Percentiles rank a stretch among this genome's conserved stretches.
These are phyloP conservation scores for Dasypus novemcinctus DNA, from an alignment of 2,113 vertebrate species.

Conservation along the genomic window DNA sequence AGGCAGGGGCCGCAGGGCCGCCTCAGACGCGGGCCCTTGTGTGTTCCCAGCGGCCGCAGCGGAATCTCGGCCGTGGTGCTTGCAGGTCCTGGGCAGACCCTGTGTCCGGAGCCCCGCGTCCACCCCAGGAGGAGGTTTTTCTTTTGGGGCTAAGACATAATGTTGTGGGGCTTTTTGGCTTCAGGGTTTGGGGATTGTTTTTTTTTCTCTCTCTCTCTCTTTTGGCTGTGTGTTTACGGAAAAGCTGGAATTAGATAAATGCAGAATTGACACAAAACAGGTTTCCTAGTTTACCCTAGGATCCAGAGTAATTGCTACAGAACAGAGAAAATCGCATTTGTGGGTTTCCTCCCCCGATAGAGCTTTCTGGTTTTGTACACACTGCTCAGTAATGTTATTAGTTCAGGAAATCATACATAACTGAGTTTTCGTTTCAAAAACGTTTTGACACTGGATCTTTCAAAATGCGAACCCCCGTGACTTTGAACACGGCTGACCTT, in stretches of 20 bases:
- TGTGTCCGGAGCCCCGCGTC: too few relatives aligned
- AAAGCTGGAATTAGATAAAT: conserved; percentile 50
- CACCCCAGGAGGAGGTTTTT: not conserved
- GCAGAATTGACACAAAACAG: not conserved
- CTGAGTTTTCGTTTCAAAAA: conserved; percentile 45
- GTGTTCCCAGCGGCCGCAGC: not conserved
- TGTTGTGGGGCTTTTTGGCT: not conserved
- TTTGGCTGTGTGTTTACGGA: not conserved
- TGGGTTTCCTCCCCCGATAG: not conserved
- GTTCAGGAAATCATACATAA: conserved; percentile 57
- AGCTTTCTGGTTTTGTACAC: conserved; percentile 2
- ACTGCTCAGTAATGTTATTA: conserved; percentile 39
- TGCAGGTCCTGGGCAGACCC: not conserved
- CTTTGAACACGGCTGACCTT: not conserved
- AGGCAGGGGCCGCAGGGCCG: not conserved
- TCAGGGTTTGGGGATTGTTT: too few relatives aligned
- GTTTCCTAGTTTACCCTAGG: not conserved
- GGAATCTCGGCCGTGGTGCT: not conserved
- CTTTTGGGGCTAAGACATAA: fast-evolving
- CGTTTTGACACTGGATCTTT: conserved; percentile 4
- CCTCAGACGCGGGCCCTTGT: not conserved
- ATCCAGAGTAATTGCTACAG: not conserved
- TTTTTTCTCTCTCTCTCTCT: not conserved
- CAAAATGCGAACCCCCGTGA: not conserved
- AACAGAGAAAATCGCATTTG: conserved; percentile 40